These are phyloP conservation scores for Cyaniris semiargus DNA, from an alignment of 2,888 invertebrate genomes.

Conservation along the genomic window DNA sequence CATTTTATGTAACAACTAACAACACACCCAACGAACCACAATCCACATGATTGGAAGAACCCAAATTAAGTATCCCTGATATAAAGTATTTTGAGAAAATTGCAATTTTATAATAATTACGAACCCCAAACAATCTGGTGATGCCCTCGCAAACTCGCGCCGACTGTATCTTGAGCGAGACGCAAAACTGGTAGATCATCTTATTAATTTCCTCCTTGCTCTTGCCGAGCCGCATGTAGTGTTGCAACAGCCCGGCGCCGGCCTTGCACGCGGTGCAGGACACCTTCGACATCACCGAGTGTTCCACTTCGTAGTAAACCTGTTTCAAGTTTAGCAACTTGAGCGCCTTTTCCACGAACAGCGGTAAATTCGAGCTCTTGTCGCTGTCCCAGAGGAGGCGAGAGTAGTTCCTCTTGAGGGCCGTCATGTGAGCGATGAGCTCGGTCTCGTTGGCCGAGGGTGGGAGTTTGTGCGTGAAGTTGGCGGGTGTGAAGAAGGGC, in stretches of 20 bases:
- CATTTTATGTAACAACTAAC: not conserved
- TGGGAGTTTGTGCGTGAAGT: slow-evolving; percentile 74
- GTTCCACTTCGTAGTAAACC: slow-evolving; percentile 91
- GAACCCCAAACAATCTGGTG: slow-evolving; percentile 89
- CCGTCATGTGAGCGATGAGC: slow-evolving; percentile 69
- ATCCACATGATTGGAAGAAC: no score
- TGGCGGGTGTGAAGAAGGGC: slow-evolving; percentile 69
- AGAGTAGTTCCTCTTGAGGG: slow-evolving; percentile 70
- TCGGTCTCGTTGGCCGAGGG: slow-evolving; percentile 76
- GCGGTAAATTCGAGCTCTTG: slow-evolving; percentile 85
- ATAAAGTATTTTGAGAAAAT: not conserved
- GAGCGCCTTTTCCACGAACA: slow-evolving; percentile 90
- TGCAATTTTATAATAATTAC: slow-evolving; percentile 44
- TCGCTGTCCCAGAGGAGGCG: slow-evolving; percentile 88
- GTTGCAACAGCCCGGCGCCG: slow-evolving; percentile 90
- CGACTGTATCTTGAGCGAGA: slow-evolving; percentile 92
- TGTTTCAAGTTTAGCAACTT: slow-evolving; percentile 91
- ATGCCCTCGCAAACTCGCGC: slow-evolving; percentile 94
- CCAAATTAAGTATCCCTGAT: not conserved
- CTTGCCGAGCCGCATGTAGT: slow-evolving; percentile 92
- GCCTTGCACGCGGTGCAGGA: slow-evolving; percentile 95
- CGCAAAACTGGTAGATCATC: slow-evolving; percentile 92
- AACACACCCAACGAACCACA: no score
- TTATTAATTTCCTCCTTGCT: slow-evolving; percentile 91
- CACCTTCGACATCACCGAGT: slow-evolving; percentile 94